phyloP scores from a whole-genome alignment of 2,888 invertebrate species.

The Hecatera dysodea region DNA sequence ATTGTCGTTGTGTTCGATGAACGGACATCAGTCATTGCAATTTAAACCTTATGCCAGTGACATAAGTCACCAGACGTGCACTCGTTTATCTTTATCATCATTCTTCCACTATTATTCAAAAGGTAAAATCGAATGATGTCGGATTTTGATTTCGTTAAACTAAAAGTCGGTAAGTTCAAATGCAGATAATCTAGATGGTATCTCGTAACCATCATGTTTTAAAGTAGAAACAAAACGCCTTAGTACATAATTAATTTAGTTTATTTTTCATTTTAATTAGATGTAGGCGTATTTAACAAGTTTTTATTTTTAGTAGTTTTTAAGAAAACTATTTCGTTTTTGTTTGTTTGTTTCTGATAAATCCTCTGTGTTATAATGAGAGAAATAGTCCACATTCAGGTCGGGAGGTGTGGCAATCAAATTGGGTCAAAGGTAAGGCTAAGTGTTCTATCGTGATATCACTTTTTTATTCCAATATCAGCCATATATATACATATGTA shows the following conservation, averaged over 20 bases:
- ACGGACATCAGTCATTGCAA: neutral
- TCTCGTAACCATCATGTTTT: neutral
- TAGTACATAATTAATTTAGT: conserved; percentile 54
- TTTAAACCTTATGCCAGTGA: neutral
- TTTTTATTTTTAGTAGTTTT: conserved; percentile 72
- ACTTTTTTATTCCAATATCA: neutral
- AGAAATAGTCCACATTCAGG: conserved; percentile 95
- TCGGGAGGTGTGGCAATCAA: conserved; percentile 91
- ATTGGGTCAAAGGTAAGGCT: conserved; percentile 94
- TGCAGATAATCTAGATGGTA: conserved; percentile 34
- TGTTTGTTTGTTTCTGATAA: conserved; percentile 73
- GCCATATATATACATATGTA: neutral
- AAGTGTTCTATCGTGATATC: neutral
- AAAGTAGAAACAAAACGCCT: conserved; percentile 68
- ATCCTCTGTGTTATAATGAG: conserved; percentile 90
- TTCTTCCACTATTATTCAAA: no score
- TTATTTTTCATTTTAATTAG: conserved; percentile 68
- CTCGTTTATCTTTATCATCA: no score
- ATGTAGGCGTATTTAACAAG: conserved; percentile 73
- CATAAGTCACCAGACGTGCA: neutral
- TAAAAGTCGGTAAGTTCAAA: no score
- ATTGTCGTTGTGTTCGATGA: neutral
- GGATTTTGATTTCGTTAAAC: no score
- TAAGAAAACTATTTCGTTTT: conserved; percentile 59
- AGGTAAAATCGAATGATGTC: no score